Conservation (phyloP, 2,113 vertebrate genomes). For the Atrichornis clamosus region DNA sequence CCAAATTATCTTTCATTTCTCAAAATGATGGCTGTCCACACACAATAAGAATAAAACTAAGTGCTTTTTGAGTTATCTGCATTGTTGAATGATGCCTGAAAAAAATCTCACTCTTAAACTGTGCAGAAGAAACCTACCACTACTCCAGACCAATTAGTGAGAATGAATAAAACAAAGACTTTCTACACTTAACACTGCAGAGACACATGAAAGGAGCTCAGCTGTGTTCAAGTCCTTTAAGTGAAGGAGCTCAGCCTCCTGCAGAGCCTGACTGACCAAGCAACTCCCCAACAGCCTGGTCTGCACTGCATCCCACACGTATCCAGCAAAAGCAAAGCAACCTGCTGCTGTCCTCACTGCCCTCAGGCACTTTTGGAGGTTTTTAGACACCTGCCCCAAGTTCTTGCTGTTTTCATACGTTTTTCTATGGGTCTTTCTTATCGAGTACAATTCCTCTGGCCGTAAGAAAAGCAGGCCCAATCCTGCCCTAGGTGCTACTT, state of each 20-base stretch:
- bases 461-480: rapidly evolving
- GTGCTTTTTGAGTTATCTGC: background rate
- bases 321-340: background rate
- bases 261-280: background rate
- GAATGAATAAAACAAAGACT: background rate
- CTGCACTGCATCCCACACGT: background rate
- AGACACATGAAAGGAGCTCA: background rate
- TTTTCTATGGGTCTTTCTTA: background rate
- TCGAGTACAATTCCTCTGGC: background rate
- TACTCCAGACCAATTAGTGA: background rate
- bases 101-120: background rate
- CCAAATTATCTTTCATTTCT: background rate
- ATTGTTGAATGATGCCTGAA: background rate
- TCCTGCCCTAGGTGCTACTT: background rate
- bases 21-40: background rate
- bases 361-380: background rate
- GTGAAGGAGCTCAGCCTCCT: background rate
- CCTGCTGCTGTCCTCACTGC: background rate
- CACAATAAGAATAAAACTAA: background rate
- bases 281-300: background rate
- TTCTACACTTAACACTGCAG: background rate
- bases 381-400: background rate
- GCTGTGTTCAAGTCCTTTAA: background rate
- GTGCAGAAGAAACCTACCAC: background rate
- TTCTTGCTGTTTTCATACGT: background rate